These are phyloP conservation scores for Pterophyllum scalare DNA, from an alignment of 2,113 vertebrate genomes.

Conservation along the genomic window DNA sequence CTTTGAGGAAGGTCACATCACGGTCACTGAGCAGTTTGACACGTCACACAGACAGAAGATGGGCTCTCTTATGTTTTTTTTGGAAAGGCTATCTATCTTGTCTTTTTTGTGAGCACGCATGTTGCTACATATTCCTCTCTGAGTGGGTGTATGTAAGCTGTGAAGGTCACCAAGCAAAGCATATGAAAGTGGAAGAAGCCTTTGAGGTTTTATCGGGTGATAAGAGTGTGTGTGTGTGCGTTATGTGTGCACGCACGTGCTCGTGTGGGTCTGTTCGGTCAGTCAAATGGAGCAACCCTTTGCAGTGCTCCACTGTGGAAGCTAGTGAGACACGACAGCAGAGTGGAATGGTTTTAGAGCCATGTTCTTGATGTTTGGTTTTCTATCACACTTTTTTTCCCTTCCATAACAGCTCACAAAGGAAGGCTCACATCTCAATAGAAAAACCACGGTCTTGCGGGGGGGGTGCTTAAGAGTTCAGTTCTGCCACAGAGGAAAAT, in stretches of 20 bases:
- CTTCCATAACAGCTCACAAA: background rate
- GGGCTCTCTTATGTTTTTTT: background rate
- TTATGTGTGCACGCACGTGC: background rate
- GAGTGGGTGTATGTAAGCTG: conserved; percentile 25
- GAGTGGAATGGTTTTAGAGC: conserved; percentile 10
- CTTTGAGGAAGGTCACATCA: conserved; percentile 53
- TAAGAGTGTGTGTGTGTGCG: background rate
- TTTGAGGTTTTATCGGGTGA: conserved; percentile 29
- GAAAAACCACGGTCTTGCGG: background rate
- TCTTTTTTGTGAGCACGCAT: background rate
- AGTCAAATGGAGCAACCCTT: conserved; percentile 11
- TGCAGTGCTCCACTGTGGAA: conserved; percentile 8
- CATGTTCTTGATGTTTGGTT: conserved; percentile 23
- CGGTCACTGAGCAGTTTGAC: conserved; percentile 64
- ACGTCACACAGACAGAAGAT: conserved; percentile 24
- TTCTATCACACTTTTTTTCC: background rate
- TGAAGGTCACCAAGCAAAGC: conserved; percentile 48
- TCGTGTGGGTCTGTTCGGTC: conserved; percentile 2
- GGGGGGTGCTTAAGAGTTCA: background rate
- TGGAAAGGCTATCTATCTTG: background rate
- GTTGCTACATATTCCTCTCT: conserved; percentile 20
- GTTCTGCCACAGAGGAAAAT: background rate
- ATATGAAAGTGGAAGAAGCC: conserved; percentile 30
- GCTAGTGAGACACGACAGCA: conserved; percentile 1
- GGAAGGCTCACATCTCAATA: background rate